Base-by-base conservation (phyloP, 2,888 invertebrate genomes). In the Aleiodes testaceus region DNA sequence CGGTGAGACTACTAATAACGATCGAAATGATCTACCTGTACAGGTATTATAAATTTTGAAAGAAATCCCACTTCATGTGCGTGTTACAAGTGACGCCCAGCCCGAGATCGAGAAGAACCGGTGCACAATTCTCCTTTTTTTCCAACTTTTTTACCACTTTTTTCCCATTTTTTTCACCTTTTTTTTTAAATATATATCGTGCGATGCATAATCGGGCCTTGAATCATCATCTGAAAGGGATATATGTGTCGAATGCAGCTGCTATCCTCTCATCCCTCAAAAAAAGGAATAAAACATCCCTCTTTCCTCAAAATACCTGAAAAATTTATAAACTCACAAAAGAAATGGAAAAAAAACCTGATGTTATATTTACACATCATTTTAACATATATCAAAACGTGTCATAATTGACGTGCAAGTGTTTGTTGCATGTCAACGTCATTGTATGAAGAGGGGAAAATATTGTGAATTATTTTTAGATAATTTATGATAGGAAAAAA, bases 261-360 rank as follows among this genome's bases (percentile, higher is more conserved):
- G 74, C 53, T 16, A 69, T 70, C 45, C 26, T 76, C 74, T 44
- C 74, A 75, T 59, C 14, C 53, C 61, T 16, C 64, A 36, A 36
- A 5, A 7, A 36, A 9, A 9, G 7, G 9, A 36, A 6, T 22
- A 9, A 12, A 47, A 50, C 16, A 18, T 52, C 16, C 18, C 52
- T 14, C 16, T 20, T 18, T 47, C 4, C 4, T 50, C 36, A 26
- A 50, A 20, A 14, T 22, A 26, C 22, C 49, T 36, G 12, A 36
- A 52, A 16, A 7, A 52, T 66, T 53, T 9, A 42, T 50, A 50
- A 18, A 26, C n/a, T 18, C 20, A 14, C 12, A 12, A 42, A 61
- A 61, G 18, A 61, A n/a, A n/a, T n/a, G n/a, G n/a, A n/a, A n/a
- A n/a, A n/a, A 18, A 36, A 36, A 36, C 16, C 9, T 52, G 20